phyloP scores from a whole-genome alignment of 2,797 vertebrate species.

The Cirrhinus molitorella region DNA sequence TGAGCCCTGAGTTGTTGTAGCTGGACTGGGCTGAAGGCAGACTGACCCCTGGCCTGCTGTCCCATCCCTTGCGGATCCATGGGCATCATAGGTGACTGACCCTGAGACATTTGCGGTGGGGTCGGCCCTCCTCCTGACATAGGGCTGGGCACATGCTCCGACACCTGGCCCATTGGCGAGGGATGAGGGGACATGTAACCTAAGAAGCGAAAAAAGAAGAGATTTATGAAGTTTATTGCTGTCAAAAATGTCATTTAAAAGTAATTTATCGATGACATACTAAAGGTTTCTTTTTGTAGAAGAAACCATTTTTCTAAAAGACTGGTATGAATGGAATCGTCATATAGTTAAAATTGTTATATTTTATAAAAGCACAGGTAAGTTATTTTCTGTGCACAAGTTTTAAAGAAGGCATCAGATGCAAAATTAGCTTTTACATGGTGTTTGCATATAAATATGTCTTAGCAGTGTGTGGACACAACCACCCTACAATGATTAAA shows the following conservation, averaged over 20 bases:
- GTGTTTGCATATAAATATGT: too few species aligned
- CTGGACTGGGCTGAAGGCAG: conserved; percentile 93
- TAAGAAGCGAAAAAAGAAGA: conserved; percentile 60
- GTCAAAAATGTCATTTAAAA: not conserved
- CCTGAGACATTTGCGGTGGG: conserved; percentile 90
- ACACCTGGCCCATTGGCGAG: conserved; percentile 86
- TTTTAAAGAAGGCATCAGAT: not conserved
- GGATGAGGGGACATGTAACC: conserved; percentile 98
- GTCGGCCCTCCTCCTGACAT: conserved; percentile 95
- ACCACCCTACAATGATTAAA: too few species aligned
- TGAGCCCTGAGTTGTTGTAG: conserved; percentile 97
- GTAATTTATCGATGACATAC: not conserved
- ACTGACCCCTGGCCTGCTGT: conserved; percentile 88
- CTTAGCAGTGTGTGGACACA: too few species aligned
- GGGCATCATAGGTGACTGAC: conserved; percentile 87
- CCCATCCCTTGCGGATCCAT: conserved; percentile 90
- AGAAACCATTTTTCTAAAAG: not conserved
- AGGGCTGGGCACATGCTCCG: conserved; percentile 94
- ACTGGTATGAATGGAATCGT: not conserved
- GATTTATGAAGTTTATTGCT: not conserved
- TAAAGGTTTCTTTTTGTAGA: not conserved
- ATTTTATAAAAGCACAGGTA: not conserved
- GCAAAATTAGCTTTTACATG: too few species aligned
- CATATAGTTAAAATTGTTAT: not conserved
- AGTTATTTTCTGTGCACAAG: not conserved